These are phyloP conservation scores for Cephalopterus ornatus DNA, from an alignment of 2,113 vertebrate genomes.

Conservation along the genomic window DNA sequence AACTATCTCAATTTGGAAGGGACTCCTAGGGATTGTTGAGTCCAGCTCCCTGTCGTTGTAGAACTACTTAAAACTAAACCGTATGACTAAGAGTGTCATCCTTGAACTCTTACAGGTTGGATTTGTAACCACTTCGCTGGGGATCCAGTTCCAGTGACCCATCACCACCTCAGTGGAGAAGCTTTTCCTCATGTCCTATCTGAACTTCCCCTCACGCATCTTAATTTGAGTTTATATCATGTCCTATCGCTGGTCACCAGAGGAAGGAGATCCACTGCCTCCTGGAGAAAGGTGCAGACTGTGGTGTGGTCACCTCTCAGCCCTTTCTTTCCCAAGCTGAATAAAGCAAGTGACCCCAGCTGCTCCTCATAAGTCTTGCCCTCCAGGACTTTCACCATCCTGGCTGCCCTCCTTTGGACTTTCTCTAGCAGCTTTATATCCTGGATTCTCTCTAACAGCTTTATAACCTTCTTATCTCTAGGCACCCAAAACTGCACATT, in stretches of 20 bases:
- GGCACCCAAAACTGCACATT: neutral
- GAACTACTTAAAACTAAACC: neutral
- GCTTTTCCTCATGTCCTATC: neutral
- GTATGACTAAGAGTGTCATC: rapidly evolving
- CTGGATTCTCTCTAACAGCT: neutral
- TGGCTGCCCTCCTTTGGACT: neutral
- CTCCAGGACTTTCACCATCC: neutral
- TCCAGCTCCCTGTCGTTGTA: neutral
- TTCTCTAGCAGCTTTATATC: neutral
- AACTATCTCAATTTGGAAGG: neutral
- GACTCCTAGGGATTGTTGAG: neutral
- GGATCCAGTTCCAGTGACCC: rapidly evolving
- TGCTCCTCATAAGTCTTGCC: neutral
- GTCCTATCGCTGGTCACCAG: neutral
- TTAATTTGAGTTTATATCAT: neutral
- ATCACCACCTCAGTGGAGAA: neutral
- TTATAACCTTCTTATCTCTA: neutral
- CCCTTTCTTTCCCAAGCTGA: neutral
- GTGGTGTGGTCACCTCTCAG: neutral
- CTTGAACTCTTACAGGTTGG: neutral
- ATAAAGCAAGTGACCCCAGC: neutral
- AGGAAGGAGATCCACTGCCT: neutral
- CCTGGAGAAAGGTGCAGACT: neutral
- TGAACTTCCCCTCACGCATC: neutral
- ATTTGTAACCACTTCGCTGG: neutral